Evolutionary conservation across 2,888 invertebrate species (phyloP).

Genomic region (Sarcophaga rosellei): DNA sequence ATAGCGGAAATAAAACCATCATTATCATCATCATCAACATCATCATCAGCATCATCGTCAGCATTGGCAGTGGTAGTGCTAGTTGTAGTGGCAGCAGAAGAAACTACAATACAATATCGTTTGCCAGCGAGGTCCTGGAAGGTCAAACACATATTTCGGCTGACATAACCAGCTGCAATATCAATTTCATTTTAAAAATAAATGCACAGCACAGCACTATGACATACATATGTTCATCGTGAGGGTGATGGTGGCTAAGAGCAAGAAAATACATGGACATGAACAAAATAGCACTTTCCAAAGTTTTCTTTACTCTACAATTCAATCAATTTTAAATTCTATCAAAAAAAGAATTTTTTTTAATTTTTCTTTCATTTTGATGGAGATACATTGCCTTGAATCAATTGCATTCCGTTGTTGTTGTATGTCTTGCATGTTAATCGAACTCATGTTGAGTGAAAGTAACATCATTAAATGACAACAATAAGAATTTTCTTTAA

Average conservation of each 20-base stretch:
- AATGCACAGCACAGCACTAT: background rate
- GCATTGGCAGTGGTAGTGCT: background rate
- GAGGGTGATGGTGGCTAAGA: no score
- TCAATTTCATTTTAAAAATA: constrained; percentile 38
- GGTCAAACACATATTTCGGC: constrained; percentile 44
- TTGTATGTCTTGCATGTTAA: no score
- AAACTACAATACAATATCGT: background rate
- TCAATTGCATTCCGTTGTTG: no score
- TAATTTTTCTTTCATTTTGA: no score
- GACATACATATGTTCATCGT: no score
- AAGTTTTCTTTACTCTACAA: constrained; percentile 32
- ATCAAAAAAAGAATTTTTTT: background rate
- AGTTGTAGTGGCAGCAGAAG: background rate
- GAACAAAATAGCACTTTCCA: constrained; percentile 2
- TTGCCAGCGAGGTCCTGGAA: constrained; percentile 4
- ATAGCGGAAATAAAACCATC: background rate
- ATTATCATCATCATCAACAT: background rate
- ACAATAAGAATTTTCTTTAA: no score
- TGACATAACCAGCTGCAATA: constrained; percentile 51
- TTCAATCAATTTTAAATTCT: constrained; percentile 49
- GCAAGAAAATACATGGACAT: no score
- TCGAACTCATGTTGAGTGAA: no score
- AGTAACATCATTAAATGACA: no score
- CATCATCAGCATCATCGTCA: background rate
- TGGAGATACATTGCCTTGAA: no score